Evolutionary conservation across 2,888 invertebrate genomes (phyloP).

Genomic region (Auanema freiburgensis): DNA sequence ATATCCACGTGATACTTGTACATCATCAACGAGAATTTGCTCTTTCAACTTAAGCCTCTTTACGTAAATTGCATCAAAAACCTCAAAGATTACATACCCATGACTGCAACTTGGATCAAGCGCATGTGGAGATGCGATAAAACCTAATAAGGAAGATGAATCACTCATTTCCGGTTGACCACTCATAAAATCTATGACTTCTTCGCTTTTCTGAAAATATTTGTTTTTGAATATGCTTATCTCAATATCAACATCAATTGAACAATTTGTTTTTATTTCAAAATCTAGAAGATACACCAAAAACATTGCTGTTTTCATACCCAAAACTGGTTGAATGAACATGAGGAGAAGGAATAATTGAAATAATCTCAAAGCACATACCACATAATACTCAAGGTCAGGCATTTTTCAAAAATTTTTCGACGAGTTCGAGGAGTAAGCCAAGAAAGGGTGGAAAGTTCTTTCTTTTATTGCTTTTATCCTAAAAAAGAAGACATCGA

Average conservation of each 20-base stretch:
- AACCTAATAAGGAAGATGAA: slow-evolving; percentile 33
- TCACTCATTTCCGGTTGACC: slow-evolving; percentile 32
- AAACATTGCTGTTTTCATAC: too few relatives aligned
- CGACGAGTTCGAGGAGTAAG: too few relatives aligned
- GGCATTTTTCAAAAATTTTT: too few relatives aligned
- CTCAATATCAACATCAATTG: slow-evolving; percentile 7
- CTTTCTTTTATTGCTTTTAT: too few relatives aligned
- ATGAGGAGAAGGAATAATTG: too few relatives aligned
- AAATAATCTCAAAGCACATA: too few relatives aligned
- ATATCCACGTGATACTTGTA: slow-evolving; percentile 4
- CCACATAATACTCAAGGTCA: too few relatives aligned
- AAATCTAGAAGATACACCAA: too few relatives aligned
- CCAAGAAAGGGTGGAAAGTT: too few relatives aligned
- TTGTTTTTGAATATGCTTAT: background rate
- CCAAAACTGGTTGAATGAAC: too few relatives aligned
- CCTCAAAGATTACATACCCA: slow-evolving; percentile 22
- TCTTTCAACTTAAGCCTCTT: slow-evolving; percentile 20
- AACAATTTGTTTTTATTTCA: background rate
- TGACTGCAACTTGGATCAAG: slow-evolving; percentile 28
- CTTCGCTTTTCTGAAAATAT: slow-evolving; percentile 38
- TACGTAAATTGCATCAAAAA: background rate
- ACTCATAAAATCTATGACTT: slow-evolving; percentile 38
- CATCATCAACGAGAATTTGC: slow-evolving; percentile 4
- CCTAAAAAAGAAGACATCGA: too few relatives aligned
- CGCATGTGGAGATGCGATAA: slow-evolving; percentile 27